Percentiles rank a stretch among this genome's conserved stretches.
Evolutionary conservation across 2,888 invertebrate species (phyloP).

Genomic region (Meteorus colon): DNA sequence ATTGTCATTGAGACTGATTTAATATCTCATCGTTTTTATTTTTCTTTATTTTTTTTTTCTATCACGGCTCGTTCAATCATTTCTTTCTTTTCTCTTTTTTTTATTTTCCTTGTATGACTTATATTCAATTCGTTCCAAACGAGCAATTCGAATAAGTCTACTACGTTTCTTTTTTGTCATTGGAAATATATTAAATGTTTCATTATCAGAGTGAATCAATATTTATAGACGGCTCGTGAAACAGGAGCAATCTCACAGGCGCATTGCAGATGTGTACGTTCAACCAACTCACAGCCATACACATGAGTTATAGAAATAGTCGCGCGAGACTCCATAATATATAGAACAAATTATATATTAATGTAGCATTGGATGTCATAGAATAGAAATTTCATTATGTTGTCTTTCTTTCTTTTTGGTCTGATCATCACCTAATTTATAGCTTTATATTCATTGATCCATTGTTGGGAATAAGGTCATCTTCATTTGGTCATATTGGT

Average conservation of each 20-base stretch:
- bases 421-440: slow-evolving; percentile 9
- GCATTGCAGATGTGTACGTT: slow-evolving; percentile 28
- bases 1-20: not conserved
- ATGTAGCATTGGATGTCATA: not conserved
- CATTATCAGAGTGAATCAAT: slow-evolving; percentile 22
- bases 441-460: slow-evolving; percentile 18
- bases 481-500: slow-evolving; percentile 24
- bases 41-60: not conserved
- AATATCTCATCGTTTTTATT: not conserved
- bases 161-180: slow-evolving; percentile 20
- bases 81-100: not conserved
- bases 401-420: not conserved
- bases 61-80: not conserved
- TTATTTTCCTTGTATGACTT: not conserved
- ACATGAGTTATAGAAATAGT: slow-evolving; percentile 13
- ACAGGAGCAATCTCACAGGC: slow-evolving; percentile 48
- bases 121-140: too few species aligned
- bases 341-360: not conserved
- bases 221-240: slow-evolving; percentile 51
- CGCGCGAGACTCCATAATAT: not conserved
- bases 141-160: slow-evolving; percentile 14
- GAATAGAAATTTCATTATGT: not conserved
- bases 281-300: slow-evolving; percentile 13
- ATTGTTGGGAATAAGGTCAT: slow-evolving; percentile 18
- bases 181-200: slow-evolving; percentile 20